Evolutionary conservation across 1,140 invertebrate species (phyloP).

Genomic region (Chlorops oryzae): DNA sequence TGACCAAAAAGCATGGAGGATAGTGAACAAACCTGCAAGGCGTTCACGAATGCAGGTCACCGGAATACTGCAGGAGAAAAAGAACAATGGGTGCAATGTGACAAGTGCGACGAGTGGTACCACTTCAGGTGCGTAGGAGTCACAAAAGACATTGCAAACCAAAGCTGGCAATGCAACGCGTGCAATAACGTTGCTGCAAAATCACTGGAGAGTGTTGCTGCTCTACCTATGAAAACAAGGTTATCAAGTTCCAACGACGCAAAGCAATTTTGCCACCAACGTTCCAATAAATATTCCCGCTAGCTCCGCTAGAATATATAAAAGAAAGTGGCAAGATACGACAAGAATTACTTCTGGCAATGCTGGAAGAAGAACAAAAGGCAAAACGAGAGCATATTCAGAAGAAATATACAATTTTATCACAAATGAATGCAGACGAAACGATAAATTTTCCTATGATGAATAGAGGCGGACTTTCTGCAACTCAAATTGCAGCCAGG

Average conservation of each 20-base stretch:
- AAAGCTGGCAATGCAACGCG: background rate
- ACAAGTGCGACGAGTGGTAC: background rate
- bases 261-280: no score
- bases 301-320: no score
- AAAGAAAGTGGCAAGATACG: background rate
- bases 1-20: no score
- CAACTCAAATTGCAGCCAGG: constrained; percentile 5
- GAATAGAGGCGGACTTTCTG: no score
- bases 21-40: no score
- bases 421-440: background rate
- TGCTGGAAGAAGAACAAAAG: constrained; percentile 10
- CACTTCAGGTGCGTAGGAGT: background rate
- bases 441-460: background rate
- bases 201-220: background rate
- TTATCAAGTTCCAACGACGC: no score
- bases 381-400: constrained; percentile 1
- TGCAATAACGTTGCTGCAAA: background rate
- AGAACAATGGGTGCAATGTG: no score
- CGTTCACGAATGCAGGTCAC: no score
- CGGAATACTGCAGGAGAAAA: no score
- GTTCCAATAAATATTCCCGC: no score
- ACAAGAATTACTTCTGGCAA: background rate
- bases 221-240: background rate
- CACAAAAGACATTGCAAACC: background rate
- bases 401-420: constrained; percentile 6